phyloP scores from a whole-genome alignment of 2,797 vertebrate genomes.

The Amazona finschi region DNA sequence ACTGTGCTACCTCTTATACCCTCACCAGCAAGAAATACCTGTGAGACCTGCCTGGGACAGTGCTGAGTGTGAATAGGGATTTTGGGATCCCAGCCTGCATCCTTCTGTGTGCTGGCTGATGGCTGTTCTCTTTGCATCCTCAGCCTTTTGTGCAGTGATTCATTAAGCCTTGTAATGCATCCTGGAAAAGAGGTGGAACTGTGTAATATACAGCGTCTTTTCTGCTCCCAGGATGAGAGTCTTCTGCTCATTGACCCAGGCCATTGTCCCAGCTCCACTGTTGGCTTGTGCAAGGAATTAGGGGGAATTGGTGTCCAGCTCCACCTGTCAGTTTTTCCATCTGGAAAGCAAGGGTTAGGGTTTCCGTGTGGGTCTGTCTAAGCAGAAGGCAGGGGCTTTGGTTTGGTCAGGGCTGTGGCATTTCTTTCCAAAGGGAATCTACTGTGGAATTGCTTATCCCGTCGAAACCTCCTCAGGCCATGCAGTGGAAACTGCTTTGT shows the following conservation, averaged over 20 bases:
- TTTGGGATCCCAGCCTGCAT: neutral
- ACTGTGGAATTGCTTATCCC: neutral
- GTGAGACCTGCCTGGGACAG: neutral
- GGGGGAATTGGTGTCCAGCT: neutral
- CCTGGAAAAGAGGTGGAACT: neutral
- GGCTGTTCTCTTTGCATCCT: neutral
- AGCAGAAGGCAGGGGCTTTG: neutral
- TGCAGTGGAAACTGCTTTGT: rapidly evolving
- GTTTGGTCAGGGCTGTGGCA: neutral
- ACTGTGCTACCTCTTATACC: neutral
- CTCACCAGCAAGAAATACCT: neutral
- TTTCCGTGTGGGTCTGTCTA: neutral
- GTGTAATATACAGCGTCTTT: too few relatives aligned
- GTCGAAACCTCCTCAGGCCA: neutral
- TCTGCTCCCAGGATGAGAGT: neutral
- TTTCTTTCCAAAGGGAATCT: neutral
- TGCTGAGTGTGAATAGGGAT: rapidly evolving
- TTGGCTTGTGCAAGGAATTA: neutral
- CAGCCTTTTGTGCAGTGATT: neutral
- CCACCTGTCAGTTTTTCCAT: neutral
- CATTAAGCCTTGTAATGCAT: neutral
- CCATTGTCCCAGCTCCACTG: neutral
- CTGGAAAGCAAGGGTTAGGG: neutral
- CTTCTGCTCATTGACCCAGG: neutral
- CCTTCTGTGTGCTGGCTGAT: neutral